These are phyloP conservation scores for Tetranychus piercei DNA, from an alignment of 2,888 invertebrate species.

Conservation along the genomic window DNA sequence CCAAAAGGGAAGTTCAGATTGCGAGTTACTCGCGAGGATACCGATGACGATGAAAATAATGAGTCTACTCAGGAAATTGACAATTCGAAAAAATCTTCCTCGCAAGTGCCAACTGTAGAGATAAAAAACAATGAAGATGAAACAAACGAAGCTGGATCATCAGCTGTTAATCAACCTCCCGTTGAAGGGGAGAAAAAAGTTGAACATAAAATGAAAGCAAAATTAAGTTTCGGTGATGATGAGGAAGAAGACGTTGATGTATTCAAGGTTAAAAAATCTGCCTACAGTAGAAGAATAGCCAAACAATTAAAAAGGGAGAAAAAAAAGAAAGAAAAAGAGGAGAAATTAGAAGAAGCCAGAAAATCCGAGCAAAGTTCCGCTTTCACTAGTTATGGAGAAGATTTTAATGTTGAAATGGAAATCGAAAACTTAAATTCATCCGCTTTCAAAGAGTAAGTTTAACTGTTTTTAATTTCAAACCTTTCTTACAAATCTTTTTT, in stretches of 20 bases:
- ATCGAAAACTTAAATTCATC: background rate
- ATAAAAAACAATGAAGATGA: background rate
- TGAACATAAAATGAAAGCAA: conserved; percentile 5
- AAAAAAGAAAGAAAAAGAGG: conserved; percentile 28
- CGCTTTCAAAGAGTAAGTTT: background rate
- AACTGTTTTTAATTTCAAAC: background rate
- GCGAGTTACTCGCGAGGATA: conserved; percentile 30
- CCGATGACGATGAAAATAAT: conserved; percentile 29
- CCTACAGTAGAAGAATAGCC: conserved; percentile 53
- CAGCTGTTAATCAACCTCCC: background rate
- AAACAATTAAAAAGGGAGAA: conserved; percentile 30
- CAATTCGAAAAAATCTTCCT: background rate
- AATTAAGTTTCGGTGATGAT: conserved; percentile 50
- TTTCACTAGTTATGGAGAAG: conserved; percentile 8
- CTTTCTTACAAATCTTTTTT: background rate
- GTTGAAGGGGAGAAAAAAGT: conserved; percentile 14
- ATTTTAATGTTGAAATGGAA: background rate
- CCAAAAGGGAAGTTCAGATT: conserved; percentile 58
- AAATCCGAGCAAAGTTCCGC: conserved; percentile 29
- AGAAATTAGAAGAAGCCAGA: background rate
- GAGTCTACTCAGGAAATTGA: background rate
- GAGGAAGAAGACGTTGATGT: conserved; percentile 42
- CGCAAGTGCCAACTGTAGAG: background rate
- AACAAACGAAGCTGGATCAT: background rate
- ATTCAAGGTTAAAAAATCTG: conserved; percentile 87